Evolutionary conservation across 1,140 invertebrate species (phyloP).

Genomic region (Drepana arcuata): DNA sequence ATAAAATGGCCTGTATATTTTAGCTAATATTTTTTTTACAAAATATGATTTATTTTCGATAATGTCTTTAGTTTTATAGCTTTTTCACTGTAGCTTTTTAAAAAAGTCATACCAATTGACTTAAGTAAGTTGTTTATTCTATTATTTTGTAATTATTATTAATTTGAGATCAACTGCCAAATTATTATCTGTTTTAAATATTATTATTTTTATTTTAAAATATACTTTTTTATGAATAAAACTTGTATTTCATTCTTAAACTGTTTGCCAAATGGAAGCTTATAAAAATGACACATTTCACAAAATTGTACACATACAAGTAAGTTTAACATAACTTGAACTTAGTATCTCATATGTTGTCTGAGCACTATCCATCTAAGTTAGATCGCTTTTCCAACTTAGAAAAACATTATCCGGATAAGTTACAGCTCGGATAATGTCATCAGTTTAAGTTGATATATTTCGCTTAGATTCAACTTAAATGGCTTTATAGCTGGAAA

Average conservation of each 20-base stretch:
- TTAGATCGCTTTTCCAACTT: conserved; percentile 28
- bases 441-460: conserved; percentile 30
- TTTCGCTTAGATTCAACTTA: conserved; percentile 21
- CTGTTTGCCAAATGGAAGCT: not conserved
- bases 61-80: conserved; percentile 13
- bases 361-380: conserved; percentile 30
- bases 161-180: conserved; percentile 48
- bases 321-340: conserved; percentile 9
- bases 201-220: conserved; percentile 61
- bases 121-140: conserved; percentile 26
- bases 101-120: conserved; percentile 31
- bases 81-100: not conserved
- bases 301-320: not conserved
- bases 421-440: conserved; percentile 20
- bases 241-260: not conserved
- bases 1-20: conserved; percentile 55
- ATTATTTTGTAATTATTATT: no score
- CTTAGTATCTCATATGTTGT: conserved; percentile 23
- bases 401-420: conserved; percentile 16
- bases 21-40: no score
- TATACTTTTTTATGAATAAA: conserved; percentile 36
- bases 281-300: not conserved
- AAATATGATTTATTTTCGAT: conserved; percentile 54
- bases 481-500: conserved; percentile 18
- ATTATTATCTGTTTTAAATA: conserved; percentile 48